Conservation (phyloP, 92 coral and sea anemone genomes). For the Siderastrea radians region DNA sequence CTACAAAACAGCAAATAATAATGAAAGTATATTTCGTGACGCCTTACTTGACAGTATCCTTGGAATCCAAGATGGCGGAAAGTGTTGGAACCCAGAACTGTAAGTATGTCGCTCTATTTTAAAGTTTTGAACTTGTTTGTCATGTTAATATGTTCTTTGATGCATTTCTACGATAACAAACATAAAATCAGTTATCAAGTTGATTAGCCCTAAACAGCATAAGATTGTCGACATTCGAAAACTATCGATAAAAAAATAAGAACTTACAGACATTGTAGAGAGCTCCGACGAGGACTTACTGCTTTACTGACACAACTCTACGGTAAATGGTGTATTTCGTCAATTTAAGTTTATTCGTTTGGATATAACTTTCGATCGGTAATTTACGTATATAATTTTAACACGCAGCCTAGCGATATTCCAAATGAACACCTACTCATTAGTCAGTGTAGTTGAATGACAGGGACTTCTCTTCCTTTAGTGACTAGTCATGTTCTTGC, state of each 20-base stretch:
- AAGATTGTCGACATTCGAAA: conserved; percentile 5
- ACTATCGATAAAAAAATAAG: background rate
- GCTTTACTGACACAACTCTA: background rate
- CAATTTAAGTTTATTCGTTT: conserved; percentile 15
- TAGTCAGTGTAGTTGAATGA: conserved; percentile 1
- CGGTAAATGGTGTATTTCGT: background rate
- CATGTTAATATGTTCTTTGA: conserved; percentile 20
- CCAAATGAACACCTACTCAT: background rate
- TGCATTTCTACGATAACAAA: conserved; percentile 31
- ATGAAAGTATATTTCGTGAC: conserved; percentile 29
- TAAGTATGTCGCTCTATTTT: conserved; percentile 33
- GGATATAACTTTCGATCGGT: background rate
- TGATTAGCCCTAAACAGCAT: background rate
- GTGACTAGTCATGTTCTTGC: background rate
- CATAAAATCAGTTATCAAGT: background rate
- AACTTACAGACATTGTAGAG: conserved; percentile 29
- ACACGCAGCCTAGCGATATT: background rate
- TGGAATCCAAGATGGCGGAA: conserved; percentile 45
- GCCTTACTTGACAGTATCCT: conserved; percentile 26
- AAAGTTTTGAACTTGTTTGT: conserved; percentile 27
- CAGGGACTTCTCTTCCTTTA: background rate
- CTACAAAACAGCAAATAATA: conserved; percentile 4
- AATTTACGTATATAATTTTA: background rate
- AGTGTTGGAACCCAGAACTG: conserved; percentile 29
- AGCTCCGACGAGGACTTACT: background rate